These are phyloP conservation scores for Beris morrisii DNA, from an alignment of 2,888 invertebrate species.

Conservation along the genomic window DNA sequence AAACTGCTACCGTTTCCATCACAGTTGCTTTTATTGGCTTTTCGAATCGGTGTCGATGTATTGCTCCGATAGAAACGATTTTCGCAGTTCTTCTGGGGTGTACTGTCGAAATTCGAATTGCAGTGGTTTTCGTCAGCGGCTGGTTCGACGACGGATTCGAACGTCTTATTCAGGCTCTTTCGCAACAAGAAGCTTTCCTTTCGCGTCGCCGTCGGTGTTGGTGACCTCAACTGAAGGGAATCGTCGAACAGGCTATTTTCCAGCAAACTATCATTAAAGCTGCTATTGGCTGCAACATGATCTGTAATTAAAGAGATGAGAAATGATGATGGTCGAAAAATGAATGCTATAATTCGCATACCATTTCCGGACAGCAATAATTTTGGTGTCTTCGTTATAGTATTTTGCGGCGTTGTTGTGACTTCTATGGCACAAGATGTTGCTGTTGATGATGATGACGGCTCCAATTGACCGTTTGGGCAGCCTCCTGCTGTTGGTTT, in stretches of 20 bases:
- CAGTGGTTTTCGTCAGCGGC: not conserved
- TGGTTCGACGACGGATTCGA: slow-evolving; percentile 16
- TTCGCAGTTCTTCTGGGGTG: slow-evolving; percentile 6
- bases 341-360: slow-evolving; percentile 2
- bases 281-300: slow-evolving; percentile 7
- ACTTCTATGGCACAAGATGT: not conserved
- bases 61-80: slow-evolving; percentile 17
- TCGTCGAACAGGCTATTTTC: slow-evolving; percentile 21
- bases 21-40: slow-evolving; percentile 18
- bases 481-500: slow-evolving; percentile 15
- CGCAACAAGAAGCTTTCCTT: slow-evolving; percentile 16
- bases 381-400: slow-evolving; percentile 13
- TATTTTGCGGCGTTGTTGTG: slow-evolving; percentile 23
- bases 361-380: slow-evolving; percentile 25
- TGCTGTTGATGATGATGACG: slow-evolving; percentile 9
- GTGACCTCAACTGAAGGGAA: slow-evolving; percentile 20
- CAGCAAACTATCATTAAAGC: not conserved
- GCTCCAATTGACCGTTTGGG: slow-evolving; percentile 17
- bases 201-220: not conserved
- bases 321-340: slow-evolving; percentile 1
- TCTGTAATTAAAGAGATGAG: slow-evolving; percentile 8
- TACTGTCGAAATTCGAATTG: not conserved
- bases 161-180: slow-evolving; percentile 17
- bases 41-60: slow-evolving; percentile 33
- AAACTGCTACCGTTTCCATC: slow-evolving; percentile 4